Base-by-base conservation (phyloP, 2,797 vertebrate species). In the Thripadectes ignobilis region DNA sequence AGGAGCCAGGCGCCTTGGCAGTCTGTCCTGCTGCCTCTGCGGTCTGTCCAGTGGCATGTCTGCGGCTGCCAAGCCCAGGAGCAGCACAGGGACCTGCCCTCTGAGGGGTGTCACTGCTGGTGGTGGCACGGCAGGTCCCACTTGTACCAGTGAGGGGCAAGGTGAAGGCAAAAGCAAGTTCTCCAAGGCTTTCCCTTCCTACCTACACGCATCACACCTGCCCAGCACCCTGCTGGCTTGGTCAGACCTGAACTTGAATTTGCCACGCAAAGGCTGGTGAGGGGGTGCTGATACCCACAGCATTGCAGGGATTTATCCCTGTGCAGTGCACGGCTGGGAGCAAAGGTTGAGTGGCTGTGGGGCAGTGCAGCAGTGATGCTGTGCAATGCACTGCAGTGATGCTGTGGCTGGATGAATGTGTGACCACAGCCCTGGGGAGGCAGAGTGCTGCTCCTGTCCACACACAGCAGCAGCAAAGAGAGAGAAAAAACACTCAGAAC, bases 191-290 rank as follows among this genome's bases (percentile, higher is more conserved):
- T 52, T 73, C 23, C 20, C 34, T 76, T 38, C 23, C 24, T 39
- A 59, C 39, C 24, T 41, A 14, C 1, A 1, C 0, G 2, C 34
- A 19, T 14, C 23, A 32, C 5, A 1, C 13, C 30, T 6, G 12
- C 62, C 52, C 52, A 74, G 29, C 27, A 27, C 32, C 18, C 6
- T 0, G 6, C 61, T 34, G n/a, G 29, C 55, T 55, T 3, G 4
- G 8, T 45, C 27, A 29, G 65, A 15, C 4, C 1, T 5, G 20
- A n/a, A 24, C 32, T 14, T 36, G 58, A 30, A 36, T 43, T 9
- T 46, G 51, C 6, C 32, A 14, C 6, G 6, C 10, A 30, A 54
- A n/a, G 51, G 57, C 57, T 36, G 45, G 20, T 10, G n/a, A 39
- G 36, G 8, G 3, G 43, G n/a, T 67, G 49, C 66, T 8, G 14